Conservation (phyloP, 2,888 invertebrate species). For the Ryuthela nishihirai region DNA sequence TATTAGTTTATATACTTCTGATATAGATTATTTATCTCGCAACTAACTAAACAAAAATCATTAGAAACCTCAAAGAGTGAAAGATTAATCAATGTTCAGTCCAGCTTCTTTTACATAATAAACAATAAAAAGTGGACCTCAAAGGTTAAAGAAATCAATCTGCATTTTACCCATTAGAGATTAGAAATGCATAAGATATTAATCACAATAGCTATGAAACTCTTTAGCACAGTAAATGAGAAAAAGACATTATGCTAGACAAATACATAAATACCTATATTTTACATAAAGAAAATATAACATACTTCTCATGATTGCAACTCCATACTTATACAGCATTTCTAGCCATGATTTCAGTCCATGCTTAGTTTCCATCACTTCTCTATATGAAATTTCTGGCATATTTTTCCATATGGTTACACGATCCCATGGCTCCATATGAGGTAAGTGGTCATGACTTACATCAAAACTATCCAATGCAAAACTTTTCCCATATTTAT, state of each 20-base stretch:
- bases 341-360: constrained; percentile 47
- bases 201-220: neutral
- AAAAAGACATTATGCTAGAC: too few species aligned
- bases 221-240: neutral
- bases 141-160: too few species aligned
- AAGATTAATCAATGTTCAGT: too few species aligned
- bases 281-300: neutral
- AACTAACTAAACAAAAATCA: too few species aligned
- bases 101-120: too few species aligned
- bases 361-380: constrained; percentile 46
- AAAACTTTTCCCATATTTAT: constrained; percentile 47
- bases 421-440: constrained; percentile 46
- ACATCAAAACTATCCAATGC: constrained; percentile 46
- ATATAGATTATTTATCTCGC: too few species aligned
- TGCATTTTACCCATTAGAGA: too few species aligned
- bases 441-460: constrained; percentile 39
- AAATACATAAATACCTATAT: too few species aligned
- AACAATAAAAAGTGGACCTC: too few species aligned
- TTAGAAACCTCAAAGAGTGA: too few species aligned
- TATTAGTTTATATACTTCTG: too few species aligned
- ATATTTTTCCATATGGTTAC: constrained; percentile 46
- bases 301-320: constrained; percentile 45
- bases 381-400: constrained; percentile 47
- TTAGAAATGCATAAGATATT: neutral
- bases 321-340: constrained; percentile 47